Evolutionary conservation across 1,140 invertebrate species (phyloP).

Genomic region (Andricus grossulariae): DNA sequence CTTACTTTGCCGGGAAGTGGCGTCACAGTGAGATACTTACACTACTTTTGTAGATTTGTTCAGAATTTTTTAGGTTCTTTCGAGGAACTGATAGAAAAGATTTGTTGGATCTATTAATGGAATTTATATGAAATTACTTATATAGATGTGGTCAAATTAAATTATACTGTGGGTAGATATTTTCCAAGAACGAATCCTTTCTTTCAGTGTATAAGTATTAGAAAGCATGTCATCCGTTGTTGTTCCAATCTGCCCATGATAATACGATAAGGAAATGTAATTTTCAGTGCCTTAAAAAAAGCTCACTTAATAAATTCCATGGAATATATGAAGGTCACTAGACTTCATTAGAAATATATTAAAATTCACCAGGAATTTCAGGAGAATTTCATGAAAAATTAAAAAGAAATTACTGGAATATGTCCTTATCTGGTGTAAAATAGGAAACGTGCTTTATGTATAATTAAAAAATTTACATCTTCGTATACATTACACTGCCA

Average conservation of each 20-base stretch:
- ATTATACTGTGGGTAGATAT: neutral
- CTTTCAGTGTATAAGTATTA: conserved; percentile 1
- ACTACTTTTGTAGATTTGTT: no score
- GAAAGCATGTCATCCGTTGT: neutral
- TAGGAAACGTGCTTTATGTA: neutral
- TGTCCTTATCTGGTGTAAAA: no score
- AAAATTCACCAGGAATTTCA: no score
- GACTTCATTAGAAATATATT: no score
- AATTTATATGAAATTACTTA: neutral
- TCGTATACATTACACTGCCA: conserved; percentile 3
- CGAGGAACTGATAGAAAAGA: neutral
- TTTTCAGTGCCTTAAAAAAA: neutral
- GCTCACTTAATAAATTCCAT: no score
- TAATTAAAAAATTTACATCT: neutral
- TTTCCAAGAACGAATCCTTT: neutral
- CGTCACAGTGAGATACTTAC: no score
- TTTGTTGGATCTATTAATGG: neutral
- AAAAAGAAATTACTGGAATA: no score
- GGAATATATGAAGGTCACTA: no score
- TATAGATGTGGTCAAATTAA: neutral
- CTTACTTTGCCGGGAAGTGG: no score
- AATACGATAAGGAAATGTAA: neutral
- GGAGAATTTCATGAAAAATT: no score
- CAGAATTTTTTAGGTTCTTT: neutral
- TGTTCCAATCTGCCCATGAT: conserved; percentile 4